A percentile compares a stretch with the other conserved stretches of the same genome.
Evolutionary conservation across 2,113 vertebrate genomes (phyloP).

Genomic region (Anthoscopus minutus): DNA sequence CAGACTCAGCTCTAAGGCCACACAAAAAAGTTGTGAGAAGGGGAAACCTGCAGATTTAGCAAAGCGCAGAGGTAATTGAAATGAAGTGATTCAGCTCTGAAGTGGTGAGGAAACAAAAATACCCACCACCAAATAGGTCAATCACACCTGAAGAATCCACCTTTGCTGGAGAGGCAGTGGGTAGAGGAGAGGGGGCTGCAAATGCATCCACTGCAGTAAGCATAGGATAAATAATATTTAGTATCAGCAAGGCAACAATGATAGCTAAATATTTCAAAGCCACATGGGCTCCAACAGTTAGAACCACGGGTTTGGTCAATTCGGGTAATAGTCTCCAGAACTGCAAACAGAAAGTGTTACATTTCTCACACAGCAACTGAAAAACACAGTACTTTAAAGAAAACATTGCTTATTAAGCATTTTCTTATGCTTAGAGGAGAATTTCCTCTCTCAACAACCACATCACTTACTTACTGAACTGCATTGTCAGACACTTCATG

Average conservation of each 20-base stretch:
- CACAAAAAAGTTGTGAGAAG: background rate
- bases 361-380: constrained; percentile 50
- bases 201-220: constrained; percentile 86
- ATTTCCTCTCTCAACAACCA: background rate
- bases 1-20: background rate
- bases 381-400: background rate
- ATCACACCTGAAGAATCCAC: constrained; percentile 87
- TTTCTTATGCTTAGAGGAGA: background rate
- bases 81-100: constrained; percentile 33
- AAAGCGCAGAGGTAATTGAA: constrained; percentile 20
- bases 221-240: constrained; percentile 65
- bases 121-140: constrained; percentile 95
- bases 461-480: background rate
- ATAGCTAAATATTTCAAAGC: constrained; percentile 51
- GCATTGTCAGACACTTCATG: background rate
- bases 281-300: background rate
- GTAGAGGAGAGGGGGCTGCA: constrained; percentile 81
- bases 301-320: background rate
- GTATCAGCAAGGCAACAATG: constrained; percentile 44
- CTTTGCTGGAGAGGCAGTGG: constrained; percentile 85
- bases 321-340: constrained; percentile 12
- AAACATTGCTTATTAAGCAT: background rate
- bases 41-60: background rate
- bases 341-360: constrained; percentile 25
- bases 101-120: constrained; percentile 62